These are phyloP conservation scores for Sylvia atricapilla DNA, from an alignment of 2,113 vertebrate species.

Conservation along the genomic window DNA sequence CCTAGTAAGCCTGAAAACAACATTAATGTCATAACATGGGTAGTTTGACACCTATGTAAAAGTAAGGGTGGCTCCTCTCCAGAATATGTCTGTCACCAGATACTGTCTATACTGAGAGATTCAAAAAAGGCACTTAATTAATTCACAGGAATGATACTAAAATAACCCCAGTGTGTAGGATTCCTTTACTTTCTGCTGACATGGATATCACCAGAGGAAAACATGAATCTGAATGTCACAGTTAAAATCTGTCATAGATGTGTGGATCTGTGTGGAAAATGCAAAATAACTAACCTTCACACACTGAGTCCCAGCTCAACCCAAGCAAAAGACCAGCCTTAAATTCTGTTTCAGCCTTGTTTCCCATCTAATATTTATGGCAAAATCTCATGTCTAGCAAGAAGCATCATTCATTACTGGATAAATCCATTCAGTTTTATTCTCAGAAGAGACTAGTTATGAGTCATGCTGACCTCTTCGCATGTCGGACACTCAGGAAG, in stretches of 20 bases:
- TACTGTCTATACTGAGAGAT: not conserved
- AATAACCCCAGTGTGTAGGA: not conserved
- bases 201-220: not conserved
- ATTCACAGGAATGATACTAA: not conserved
- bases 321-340: not conserved
- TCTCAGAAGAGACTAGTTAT: not conserved
- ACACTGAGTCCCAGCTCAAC: not conserved
- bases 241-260: not conserved
- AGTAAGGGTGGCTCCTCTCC: not conserved
- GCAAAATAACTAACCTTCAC: not conserved
- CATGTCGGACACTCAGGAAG: not conserved
- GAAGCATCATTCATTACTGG: not conserved
- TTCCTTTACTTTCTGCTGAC: constrained; percentile 5
- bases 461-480: not conserved
- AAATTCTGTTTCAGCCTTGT: not conserved
- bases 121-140: not conserved
- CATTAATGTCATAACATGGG: not conserved
- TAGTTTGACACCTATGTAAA: not conserved
- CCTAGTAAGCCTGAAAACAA: not conserved
- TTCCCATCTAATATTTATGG: not conserved
- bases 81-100: not conserved
- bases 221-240: not conserved
- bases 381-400: not conserved
- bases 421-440: not conserved
- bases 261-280: not conserved